Percentiles rank a stretch among this genome's conserved stretches.
Evolutionary conservation across 2,797 vertebrate genomes (phyloP).

Genomic region (Phoebastria nigripes): DNA sequence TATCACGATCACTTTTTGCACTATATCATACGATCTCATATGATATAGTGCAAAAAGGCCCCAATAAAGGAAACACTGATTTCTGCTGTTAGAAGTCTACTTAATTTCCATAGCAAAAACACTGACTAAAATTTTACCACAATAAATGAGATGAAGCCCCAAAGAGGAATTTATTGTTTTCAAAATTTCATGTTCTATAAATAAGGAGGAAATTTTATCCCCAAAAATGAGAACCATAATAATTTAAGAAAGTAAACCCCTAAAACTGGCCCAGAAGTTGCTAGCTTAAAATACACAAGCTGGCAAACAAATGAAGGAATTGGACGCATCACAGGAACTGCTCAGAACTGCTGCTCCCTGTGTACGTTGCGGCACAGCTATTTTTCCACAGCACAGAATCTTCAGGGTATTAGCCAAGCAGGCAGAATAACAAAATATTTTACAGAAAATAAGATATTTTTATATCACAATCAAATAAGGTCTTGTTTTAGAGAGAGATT

Average conservation of each 20-base stretch:
- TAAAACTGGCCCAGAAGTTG: background rate
- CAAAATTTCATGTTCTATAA: background rate
- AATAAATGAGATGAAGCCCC: background rate
- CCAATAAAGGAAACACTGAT: background rate
- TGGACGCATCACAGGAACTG: background rate
- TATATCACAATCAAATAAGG: background rate
- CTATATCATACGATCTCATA: accelerated
- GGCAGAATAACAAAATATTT: background rate
- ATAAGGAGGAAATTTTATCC: background rate
- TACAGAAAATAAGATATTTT: background rate
- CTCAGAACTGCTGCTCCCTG: background rate
- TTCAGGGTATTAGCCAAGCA: background rate
- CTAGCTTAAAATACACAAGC: background rate
- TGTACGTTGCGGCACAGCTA: background rate
- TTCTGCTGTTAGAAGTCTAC: background rate
- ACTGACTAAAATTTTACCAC: background rate
- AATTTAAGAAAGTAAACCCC: background rate
- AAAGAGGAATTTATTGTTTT: background rate
- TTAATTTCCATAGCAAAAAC: background rate
- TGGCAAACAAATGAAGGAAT: background rate
- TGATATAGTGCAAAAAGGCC: background rate
- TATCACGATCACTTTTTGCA: background rate
- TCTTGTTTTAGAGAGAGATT: background rate
- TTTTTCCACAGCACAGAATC: background rate
- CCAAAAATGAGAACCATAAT: background rate